Conservation (phyloP, 1,140 invertebrate genomes). For the Vollenhovia emeryi region DNA sequence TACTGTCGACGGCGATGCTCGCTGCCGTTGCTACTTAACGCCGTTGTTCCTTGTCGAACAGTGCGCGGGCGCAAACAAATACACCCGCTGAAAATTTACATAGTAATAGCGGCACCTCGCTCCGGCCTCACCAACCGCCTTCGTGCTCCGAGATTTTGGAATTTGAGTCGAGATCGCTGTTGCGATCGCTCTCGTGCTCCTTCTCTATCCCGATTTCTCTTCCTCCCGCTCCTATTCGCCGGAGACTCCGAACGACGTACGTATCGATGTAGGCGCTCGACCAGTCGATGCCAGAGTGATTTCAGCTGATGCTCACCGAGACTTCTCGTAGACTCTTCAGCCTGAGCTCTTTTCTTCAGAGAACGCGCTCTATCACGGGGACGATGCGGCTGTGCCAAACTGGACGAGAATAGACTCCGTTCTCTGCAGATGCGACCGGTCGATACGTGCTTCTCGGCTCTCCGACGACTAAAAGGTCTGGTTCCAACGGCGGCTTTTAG, state of each 20-base stretch:
- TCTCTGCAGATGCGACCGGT: background rate
- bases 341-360: background rate
- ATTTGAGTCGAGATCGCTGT: background rate
- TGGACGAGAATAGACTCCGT: background rate
- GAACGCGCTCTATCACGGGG: background rate
- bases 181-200: background rate
- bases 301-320: background rate
- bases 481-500: conserved; percentile 65
- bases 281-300: background rate
- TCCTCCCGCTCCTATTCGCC: background rate
- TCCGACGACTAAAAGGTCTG: conserved; percentile 56
- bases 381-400: background rate
- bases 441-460: conserved; percentile 12
- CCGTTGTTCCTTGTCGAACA: conserved; percentile 34
- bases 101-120: conserved; percentile 61
- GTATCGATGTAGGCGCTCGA: background rate
- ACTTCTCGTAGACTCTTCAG: background rate
- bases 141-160: conserved; percentile 3
- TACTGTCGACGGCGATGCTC: background rate
- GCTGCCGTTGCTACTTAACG: conserved; percentile 1
- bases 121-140: conserved; percentile 4
- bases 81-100: conserved; percentile 69
- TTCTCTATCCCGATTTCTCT: background rate
- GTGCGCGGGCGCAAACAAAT: conserved; percentile 62
- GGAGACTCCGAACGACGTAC: background rate